phyloP scores from a whole-genome alignment of 2,888 invertebrate species.

The Drosophila colorata region DNA sequence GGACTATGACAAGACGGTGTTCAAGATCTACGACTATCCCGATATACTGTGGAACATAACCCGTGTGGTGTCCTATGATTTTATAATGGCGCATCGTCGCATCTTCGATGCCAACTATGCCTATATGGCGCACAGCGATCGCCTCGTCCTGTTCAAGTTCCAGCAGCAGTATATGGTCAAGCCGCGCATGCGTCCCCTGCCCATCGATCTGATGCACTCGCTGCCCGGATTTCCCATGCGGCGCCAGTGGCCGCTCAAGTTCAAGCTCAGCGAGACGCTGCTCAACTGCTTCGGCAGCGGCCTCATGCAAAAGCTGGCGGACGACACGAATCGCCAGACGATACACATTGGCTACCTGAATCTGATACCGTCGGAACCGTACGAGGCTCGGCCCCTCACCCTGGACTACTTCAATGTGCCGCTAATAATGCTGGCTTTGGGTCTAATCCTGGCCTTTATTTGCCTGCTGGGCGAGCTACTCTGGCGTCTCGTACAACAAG shows the following conservation, averaged over 20 bases:
- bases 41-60: slow-evolving; percentile 54
- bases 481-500: background rate
- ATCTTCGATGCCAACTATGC: slow-evolving; percentile 56
- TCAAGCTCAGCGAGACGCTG: slow-evolving; percentile 59
- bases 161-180: slow-evolving; percentile 59
- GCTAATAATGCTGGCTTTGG: slow-evolving; percentile 22
- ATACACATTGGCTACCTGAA: slow-evolving; percentile 50
- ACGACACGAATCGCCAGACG: slow-evolving; percentile 47
- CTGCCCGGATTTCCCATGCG: slow-evolving; percentile 66
- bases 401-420: slow-evolving; percentile 59
- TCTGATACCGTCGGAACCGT: slow-evolving; percentile 43
- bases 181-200: slow-evolving; percentile 51
- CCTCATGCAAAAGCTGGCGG: slow-evolving; percentile 52
- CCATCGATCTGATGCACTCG: slow-evolving; percentile 52
- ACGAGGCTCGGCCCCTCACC: slow-evolving; percentile 36
- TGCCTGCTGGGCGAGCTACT: slow-evolving; percentile 37
- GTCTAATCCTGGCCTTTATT: slow-evolving; percentile 14
- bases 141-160: slow-evolving; percentile 42
- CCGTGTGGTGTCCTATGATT: slow-evolving; percentile 44
- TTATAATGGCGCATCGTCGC: slow-evolving; percentile 47
- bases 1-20: slow-evolving; percentile 51
- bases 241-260: slow-evolving; percentile 53
- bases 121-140: slow-evolving; percentile 55
- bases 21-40: slow-evolving; percentile 44
- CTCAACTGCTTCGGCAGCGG: slow-evolving; percentile 63